Percentiles rank a stretch among this genome's conserved stretches.
These are phyloP conservation scores for Thaumetopoea pityocampa DNA, from an alignment of 1,140 invertebrate genomes.

Conservation along the genomic window DNA sequence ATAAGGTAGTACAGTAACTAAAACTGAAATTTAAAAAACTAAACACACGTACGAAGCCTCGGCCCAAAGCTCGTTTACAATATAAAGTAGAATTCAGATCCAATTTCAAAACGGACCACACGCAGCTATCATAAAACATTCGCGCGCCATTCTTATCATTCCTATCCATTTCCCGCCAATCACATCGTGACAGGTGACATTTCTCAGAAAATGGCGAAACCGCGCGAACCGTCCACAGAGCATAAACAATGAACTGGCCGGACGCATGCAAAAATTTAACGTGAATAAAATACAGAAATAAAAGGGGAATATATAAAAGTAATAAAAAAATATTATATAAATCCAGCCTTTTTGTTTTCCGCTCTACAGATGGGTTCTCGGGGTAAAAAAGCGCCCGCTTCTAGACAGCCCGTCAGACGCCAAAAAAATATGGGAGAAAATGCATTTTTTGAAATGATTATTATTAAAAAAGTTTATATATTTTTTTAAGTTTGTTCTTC, in stretches of 20 bases:
- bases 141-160: slow-evolving; percentile 15
- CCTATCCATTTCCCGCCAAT: slow-evolving; percentile 28
- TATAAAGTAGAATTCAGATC: too few relatives aligned
- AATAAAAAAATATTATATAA: slow-evolving; percentile 74
- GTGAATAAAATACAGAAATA: slow-evolving; percentile 69
- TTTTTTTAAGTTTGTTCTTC: slow-evolving; percentile 10
- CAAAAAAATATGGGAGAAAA: slow-evolving; percentile 21
- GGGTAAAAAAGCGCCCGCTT: slow-evolving; percentile 71
- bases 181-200: slow-evolving; percentile 46
- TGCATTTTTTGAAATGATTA: slow-evolving; percentile 30
- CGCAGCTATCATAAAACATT: slow-evolving; percentile 25
- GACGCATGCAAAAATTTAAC: slow-evolving; percentile 64
- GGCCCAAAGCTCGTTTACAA: too few relatives aligned
- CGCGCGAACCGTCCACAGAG: slow-evolving; percentile 30
- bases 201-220: slow-evolving; percentile 36
- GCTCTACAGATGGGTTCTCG: slow-evolving; percentile 63
- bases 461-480: slow-evolving; percentile 4
- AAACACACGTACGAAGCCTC: too few relatives aligned
- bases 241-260: slow-evolving; percentile 20
- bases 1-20: too few relatives aligned
- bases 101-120: slow-evolving; percentile 21
- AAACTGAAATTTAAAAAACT: too few relatives aligned
- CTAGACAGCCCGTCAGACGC: slow-evolving; percentile 59
- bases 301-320: slow-evolving; percentile 70
- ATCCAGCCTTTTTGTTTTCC: slow-evolving; percentile 75